Percentiles rank a stretch among this genome's conserved stretches.
These are phyloP conservation scores for Cremastinae sp. DNA, from an alignment of 2,888 invertebrate genomes.

Conservation along the genomic window DNA sequence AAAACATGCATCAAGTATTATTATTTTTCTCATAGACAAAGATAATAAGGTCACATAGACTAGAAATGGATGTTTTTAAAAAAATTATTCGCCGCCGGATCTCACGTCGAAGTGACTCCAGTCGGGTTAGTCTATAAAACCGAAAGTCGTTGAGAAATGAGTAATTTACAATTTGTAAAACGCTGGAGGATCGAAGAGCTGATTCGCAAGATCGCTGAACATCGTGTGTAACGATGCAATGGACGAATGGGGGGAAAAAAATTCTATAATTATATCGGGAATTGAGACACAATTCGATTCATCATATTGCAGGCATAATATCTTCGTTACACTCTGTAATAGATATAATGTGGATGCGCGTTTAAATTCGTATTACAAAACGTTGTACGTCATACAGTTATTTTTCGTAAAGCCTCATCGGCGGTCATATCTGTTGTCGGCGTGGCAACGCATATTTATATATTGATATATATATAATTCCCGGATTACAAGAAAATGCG, in stretches of 20 bases:
- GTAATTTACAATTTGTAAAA: not conserved
- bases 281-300: conserved; percentile 25
- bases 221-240: conserved; percentile 34
- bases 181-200: not conserved
- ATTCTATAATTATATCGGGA: conserved; percentile 9
- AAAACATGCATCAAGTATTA: too few species aligned
- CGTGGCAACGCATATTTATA: conserved; percentile 24
- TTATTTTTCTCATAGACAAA: too few species aligned
- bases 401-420: conserved; percentile 51
- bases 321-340: conserved; percentile 42
- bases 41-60: too few species aligned
- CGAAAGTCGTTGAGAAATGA: not conserved
- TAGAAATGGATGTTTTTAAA: too few species aligned
- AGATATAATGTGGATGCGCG: conserved; percentile 46
- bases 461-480: conserved; percentile 18
- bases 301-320: conserved; percentile 39
- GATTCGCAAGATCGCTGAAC: conserved; percentile 18
- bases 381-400: conserved; percentile 57
- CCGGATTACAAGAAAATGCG: conserved; percentile 24
- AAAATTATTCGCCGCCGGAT: conserved; percentile 10
- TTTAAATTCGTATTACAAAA: conserved; percentile 57
- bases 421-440: conserved; percentile 36
- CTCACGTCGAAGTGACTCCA: not conserved
- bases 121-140: not conserved
- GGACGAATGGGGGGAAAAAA: conserved; percentile 17